Percentiles rank a stretch among this genome's conserved stretches.
These are phyloP conservation scores for Aulostomus chinensis DNA, from an alignment of 2,797 vertebrate genomes.

Conservation along the genomic window DNA sequence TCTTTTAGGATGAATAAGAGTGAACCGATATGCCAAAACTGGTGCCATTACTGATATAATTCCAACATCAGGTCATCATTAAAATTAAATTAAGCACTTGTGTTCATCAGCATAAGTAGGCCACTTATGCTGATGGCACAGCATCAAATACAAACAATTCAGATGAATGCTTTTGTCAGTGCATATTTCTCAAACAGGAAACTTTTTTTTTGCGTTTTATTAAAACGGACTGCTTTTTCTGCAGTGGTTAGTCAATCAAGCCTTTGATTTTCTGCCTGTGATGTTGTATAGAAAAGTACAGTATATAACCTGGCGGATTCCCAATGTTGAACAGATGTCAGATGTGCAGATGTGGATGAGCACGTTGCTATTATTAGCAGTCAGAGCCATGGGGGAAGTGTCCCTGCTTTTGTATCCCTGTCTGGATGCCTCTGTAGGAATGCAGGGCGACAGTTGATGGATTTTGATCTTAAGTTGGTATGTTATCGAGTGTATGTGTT, in stretches of 20 bases:
- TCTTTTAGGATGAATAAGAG: no score
- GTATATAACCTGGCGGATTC: constrained; percentile 55
- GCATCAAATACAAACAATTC: not conserved
- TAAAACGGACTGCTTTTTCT: not conserved
- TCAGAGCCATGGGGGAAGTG: constrained; percentile 58
- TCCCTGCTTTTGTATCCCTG: constrained; percentile 46
- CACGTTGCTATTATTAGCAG: constrained; percentile 76
- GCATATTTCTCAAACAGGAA: not conserved
- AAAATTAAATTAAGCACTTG: no score
- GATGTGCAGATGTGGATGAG: constrained; percentile 73
- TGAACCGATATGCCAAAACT: no score
- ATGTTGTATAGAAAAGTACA: constrained; percentile 33
- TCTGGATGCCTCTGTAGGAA: constrained; percentile 25
- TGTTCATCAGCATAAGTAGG: no score
- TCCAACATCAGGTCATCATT: no score
- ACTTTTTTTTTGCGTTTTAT: not conserved
- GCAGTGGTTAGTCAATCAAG: not conserved
- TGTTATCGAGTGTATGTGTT: constrained; percentile 1
- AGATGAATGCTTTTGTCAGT: not conserved
- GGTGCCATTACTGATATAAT: no score
- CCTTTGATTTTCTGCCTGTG: constrained; percentile 1
- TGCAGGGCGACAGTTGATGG: constrained; percentile 23
- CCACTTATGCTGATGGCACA: not conserved
- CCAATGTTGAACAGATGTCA: constrained; percentile 69
- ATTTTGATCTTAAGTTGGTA: constrained; percentile 19